phyloP scores from a whole-genome alignment of 2,797 vertebrate genomes.

The Lacerta agilis region DNA sequence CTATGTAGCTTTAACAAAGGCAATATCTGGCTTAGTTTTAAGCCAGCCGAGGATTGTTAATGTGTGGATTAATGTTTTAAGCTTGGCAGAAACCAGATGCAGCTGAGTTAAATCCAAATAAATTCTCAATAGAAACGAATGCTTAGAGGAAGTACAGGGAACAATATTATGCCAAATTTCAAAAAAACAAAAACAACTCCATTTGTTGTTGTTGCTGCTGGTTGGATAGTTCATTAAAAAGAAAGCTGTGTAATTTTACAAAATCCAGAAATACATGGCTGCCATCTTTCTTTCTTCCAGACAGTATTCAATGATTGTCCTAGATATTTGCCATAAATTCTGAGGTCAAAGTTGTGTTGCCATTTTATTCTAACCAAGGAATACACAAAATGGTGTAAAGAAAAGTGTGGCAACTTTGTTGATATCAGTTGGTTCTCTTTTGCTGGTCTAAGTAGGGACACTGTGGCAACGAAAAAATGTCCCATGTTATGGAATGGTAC shows the following conservation, averaged over 20 bases:
- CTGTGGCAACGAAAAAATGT: not conserved
- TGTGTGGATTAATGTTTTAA: conserved; percentile 1
- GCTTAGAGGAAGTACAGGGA: not conserved
- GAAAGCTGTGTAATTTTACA: conserved; percentile 3
- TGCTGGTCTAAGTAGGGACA: not conserved
- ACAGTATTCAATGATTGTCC: not conserved
- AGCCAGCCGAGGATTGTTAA: not conserved
- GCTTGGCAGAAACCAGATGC: conserved; percentile 2
- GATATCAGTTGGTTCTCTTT: not conserved
- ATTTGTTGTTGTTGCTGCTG: not conserved
- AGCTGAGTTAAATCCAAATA: not conserved
- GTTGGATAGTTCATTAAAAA: not conserved
- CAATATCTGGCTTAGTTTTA: not conserved
- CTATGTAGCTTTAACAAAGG: not conserved
- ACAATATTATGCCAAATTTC: conserved; percentile 1
- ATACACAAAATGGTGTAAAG: not conserved
- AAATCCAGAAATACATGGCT: not conserved
- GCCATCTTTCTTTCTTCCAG: not conserved
- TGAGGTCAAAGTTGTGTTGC: not conserved
- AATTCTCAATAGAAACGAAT: not conserved
- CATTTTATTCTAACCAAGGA: not conserved
- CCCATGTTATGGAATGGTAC: not conserved
- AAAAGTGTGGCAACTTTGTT: not conserved
- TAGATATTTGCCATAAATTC: not conserved
- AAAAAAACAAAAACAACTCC: too few relatives aligned